Base-by-base conservation (phyloP, 1,140 invertebrate genomes). In the Gryon sp. region DNA sequence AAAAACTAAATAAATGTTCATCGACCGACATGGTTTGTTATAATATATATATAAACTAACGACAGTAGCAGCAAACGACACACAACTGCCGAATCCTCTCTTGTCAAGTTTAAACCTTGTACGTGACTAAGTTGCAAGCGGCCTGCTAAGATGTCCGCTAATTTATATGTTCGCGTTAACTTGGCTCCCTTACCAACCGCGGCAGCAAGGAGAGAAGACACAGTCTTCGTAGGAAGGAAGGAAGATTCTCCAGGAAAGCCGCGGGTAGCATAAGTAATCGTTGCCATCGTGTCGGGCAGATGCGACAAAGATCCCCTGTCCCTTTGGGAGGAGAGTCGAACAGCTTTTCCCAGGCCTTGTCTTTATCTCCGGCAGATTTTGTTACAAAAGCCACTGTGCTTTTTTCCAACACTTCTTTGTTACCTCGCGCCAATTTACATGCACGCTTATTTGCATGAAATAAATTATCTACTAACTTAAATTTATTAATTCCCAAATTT, bases 81-180 rank as follows among this genome's bases (percentile, higher is more conserved):
- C 30, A 60, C 53, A 57, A 34, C 76, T 72, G 55, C 62, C 73
- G 72, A 76, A 79, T 76, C 72, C 70, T 68, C 83, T 84, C 84
- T 83, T 88, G 86, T 88, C 86, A 88, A 88, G 86, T 87, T 88
- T 88, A 88, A 88, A 88, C 84, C 86, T 80, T 76, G 81, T 88
- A 88, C 86, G 86, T 88, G 86, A 88, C 86, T 87, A 88, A 87
- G 85, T 88, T 88, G 86, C 86, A 88, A 88, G 86, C 84, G 84
- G 86, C 86, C 86, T 88, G 86, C 85, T 88, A 88, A 88, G 86
- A 88, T 88, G 86, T 86, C 86, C 86, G 85, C 86, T 88, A 88
- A 88, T 88, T 88, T 88, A 88, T 88, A 88, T 87, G 86, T 88
- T 86, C 86, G 85, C 85, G 86, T 88, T 88, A 88, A 88, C 86